Evolutionary conservation across 2,113 vertebrate genomes (phyloP), one percentile per base, ranked within the genome.

Genomic region (Oxygymnocypris stewartii): DNA sequence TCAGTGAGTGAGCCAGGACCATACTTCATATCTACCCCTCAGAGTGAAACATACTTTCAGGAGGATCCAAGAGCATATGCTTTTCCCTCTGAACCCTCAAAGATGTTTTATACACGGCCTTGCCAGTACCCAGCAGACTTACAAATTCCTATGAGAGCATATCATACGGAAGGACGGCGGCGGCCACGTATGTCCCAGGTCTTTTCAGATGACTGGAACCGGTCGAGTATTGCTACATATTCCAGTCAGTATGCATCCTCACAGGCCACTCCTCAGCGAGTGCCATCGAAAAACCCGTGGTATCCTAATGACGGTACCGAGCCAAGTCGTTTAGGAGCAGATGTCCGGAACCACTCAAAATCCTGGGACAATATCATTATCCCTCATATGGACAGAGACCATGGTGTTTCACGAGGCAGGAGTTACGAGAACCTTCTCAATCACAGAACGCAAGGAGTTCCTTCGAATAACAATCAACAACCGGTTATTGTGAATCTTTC

Each of bases 301-400:
- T 96, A 95, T 0, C 89, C 93, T 31, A 94, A 93, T 88, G 95
- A 93, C 0, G 94, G 93, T 10, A 86, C 92, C 0, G 96, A 95
- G 20, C 93, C 95, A 0, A 91, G 92, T 0, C 93, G 94, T 76
- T 93, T 97, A 6, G 95, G 94, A 74, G 91, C 95, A 28, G 97
- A 97, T 79, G 94, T 89, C 42, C 96, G 96, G 93, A 96, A 96
- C 91, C 96, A 97, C 85, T 99, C 97, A 31, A 97, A 96, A 87
- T 99, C 98, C 86, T 99, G 97, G 97, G 98, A 99, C 90, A 98
- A 99, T 89, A 98, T 99, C 90, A 93, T 98, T 31, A 95, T 95
- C 0, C 95, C 96, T 0, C 93, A 88, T 0, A 92, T 91, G 0
- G 96, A 95, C 87, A 93, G 94, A 79, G 96, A 97, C 18, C 96